Percentiles rank a stretch among this genome's conserved stretches.
Evolutionary conservation across 2,113 vertebrate genomes (phyloP).

Genomic region (Microtus oregoni): DNA sequence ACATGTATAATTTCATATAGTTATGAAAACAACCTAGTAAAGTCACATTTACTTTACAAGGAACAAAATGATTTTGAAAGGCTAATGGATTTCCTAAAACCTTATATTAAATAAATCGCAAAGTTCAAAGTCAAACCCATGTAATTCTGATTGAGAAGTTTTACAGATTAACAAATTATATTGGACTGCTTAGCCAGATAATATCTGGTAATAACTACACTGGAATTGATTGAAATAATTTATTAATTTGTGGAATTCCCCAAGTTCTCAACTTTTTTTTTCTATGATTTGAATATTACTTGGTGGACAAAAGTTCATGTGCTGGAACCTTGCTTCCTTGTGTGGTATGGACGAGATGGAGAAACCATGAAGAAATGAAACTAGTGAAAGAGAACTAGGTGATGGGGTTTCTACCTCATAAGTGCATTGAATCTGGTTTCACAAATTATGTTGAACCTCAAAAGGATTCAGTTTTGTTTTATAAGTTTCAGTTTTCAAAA

Average conservation of each 20-base stretch:
- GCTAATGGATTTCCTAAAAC: neutral
- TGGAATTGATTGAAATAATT: neutral
- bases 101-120: neutral
- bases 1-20: conserved; percentile 14
- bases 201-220: conserved; percentile 5
- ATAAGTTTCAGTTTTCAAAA: neutral
- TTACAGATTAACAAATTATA: conserved; percentile 27
- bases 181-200: neutral
- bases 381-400: too few relatives aligned
- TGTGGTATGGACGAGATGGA: neutral
- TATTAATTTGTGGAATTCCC: neutral
- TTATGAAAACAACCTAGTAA: conserved; percentile 1
- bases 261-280: neutral
- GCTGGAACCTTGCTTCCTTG: neutral
- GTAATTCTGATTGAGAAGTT: neutral
- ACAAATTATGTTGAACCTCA: neutral
- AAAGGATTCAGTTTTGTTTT: neutral
- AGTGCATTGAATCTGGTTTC: neutral
- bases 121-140: neutral
- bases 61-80: conserved; percentile 34
- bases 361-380: neutral
- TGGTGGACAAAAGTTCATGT: neutral
- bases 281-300: neutral
- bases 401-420: neutral
- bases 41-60: neutral